Evolutionary conservation across 2,888 invertebrate species (phyloP).

Genomic region (Leptura quadrifasciata): DNA sequence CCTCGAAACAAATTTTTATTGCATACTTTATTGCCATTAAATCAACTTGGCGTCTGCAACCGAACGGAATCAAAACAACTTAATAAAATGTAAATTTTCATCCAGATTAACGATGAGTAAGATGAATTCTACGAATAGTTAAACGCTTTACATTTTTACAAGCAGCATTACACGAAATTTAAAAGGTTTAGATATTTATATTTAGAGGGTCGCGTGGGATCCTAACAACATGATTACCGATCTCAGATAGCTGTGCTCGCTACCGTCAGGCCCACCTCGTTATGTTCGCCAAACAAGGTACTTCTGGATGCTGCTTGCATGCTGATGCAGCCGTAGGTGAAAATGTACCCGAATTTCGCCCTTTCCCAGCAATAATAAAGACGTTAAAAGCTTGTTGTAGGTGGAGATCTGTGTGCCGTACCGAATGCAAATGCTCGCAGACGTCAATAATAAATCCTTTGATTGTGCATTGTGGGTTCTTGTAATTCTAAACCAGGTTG

Average conservation of each 20-base stretch:
- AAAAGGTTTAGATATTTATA: slow-evolving; percentile 62
- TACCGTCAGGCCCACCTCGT: slow-evolving; percentile 58
- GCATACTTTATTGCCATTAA: slow-evolving; percentile 34
- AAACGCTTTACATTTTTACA: slow-evolving; percentile 58
- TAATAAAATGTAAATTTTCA: slow-evolving; percentile 44
- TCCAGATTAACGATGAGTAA: slow-evolving; percentile 36
- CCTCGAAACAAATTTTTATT: slow-evolving; percentile 38
- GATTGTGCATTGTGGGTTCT: slow-evolving; percentile 63
- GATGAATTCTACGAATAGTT: slow-evolving; percentile 43
- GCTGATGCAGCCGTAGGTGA: slow-evolving; percentile 34
- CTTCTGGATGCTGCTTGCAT: slow-evolving; percentile 53
- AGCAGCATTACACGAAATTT: slow-evolving; percentile 62
- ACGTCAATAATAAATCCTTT: slow-evolving; percentile 65
- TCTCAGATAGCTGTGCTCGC: slow-evolving; percentile 59
- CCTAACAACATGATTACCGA: slow-evolving; percentile 62
- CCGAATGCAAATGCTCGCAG: slow-evolving; percentile 59
- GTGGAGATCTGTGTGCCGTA: slow-evolving; percentile 52
- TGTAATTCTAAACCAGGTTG: slow-evolving; percentile 64
- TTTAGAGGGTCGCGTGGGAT: slow-evolving; percentile 61
- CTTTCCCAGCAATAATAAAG: slow-evolving; percentile 53
- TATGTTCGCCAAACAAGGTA: slow-evolving; percentile 59
- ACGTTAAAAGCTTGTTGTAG: slow-evolving; percentile 56
- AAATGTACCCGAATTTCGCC: slow-evolving; percentile 32
- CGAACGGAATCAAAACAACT: slow-evolving; percentile 38
- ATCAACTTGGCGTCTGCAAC: slow-evolving; percentile 38